phyloP scores from a whole-genome alignment of 2,113 vertebrate species.

The Chauna torquata region DNA sequence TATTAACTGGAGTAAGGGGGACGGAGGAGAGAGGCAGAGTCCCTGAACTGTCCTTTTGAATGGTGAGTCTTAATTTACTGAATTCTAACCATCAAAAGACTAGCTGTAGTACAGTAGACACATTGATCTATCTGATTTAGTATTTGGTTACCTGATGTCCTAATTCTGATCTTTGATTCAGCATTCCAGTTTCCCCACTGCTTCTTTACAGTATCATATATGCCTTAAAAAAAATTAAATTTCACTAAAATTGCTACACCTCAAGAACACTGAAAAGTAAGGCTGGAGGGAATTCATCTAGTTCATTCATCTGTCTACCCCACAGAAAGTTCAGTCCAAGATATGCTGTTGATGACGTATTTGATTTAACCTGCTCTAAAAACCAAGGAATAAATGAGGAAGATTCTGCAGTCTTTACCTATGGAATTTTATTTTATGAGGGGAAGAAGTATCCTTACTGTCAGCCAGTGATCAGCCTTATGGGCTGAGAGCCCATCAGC shows the following conservation, averaged over 20 bases:
- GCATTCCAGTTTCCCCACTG: background rate
- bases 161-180: background rate
- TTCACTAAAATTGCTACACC: background rate
- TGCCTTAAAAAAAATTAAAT: background rate
- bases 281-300: background rate
- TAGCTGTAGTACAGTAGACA: background rate
- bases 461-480: background rate
- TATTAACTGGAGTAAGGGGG: constrained; percentile 49
- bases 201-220: background rate
- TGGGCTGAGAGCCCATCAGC: background rate
- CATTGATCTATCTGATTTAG: background rate
- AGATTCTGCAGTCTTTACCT: background rate
- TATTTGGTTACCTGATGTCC: background rate
- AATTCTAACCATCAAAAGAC: constrained; percentile 40
- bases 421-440: background rate
- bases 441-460: background rate
- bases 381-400: background rate
- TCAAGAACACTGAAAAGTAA: background rate
- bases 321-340: background rate
- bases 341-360: background rate
- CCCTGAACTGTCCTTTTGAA: constrained; percentile 49
- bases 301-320: background rate
- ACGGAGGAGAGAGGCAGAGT: constrained; percentile 28
- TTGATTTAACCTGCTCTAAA: background rate
- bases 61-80: constrained; percentile 67